A percentile compares a stretch with the other conserved stretches of the same genome.
Conservation (phyloP, 1,140 invertebrate genomes). For the Drosophila nikananu region DNA sequence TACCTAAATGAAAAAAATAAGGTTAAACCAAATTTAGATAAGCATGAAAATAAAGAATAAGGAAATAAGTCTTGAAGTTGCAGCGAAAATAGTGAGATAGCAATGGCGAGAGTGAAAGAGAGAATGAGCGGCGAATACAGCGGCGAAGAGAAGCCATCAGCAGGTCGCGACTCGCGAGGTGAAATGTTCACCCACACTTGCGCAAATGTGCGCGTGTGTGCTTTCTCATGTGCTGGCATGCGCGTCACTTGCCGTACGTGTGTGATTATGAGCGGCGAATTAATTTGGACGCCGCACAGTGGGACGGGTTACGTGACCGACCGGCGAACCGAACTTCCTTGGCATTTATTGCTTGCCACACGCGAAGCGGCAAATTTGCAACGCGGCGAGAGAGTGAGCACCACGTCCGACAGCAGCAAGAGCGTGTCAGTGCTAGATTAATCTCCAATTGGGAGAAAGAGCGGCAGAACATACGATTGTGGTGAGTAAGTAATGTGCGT, state of each 20-base stretch:
- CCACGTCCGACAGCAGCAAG: background rate
- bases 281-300: conserved; percentile 24
- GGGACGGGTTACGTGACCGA: conserved; percentile 21
- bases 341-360: conserved; percentile 24
- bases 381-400: conserved; percentile 2
- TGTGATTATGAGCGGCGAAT: conserved; percentile 14
- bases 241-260: conserved; percentile 37
- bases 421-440: background rate
- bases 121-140: background rate
- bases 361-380: conserved; percentile 27
- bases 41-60: background rate
- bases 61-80: conserved; percentile 9
- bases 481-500: conserved; percentile 18
- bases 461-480: conserved; percentile 15
- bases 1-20: background rate
- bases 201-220: conserved; percentile 20
- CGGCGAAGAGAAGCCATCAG: conserved; percentile 21
- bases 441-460: conserved; percentile 10
- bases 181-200: conserved; percentile 39
- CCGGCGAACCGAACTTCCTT: conserved; percentile 15
- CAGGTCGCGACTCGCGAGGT: conserved; percentile 75
- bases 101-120: conserved; percentile 18
- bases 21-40: background rate
- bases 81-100: conserved; percentile 21
- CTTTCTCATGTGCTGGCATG: conserved; percentile 53